Conservation (phyloP, 2,113 vertebrate species). For the Forbesichthys papilliferus region DNA sequence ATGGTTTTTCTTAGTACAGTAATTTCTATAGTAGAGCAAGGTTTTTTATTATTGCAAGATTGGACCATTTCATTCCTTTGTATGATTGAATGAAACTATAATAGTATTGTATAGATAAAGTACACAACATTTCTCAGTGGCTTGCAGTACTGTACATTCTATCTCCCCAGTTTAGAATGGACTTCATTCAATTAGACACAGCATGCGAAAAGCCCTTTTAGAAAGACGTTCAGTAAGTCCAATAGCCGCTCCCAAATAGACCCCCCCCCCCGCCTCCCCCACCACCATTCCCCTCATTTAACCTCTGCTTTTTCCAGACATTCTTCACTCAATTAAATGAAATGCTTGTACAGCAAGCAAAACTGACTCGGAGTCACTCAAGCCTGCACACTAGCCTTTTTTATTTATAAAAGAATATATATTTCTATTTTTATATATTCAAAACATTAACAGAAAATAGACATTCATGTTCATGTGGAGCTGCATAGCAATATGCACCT, state of each 20-base stretch:
- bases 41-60: too few relatives aligned
- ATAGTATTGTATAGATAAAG: neutral
- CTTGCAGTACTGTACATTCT: conserved; percentile 2
- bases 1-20: neutral
- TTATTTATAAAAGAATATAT: too few relatives aligned
- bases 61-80: conserved; percentile 5
- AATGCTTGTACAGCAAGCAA: too few relatives aligned
- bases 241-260: neutral
- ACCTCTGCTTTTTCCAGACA: too few relatives aligned
- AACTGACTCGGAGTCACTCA: too few relatives aligned
- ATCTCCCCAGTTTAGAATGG: neutral
- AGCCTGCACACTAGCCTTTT: too few relatives aligned
- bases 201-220: neutral
- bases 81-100: neutral
- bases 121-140: neutral
- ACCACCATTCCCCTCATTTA: too few relatives aligned
- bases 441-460: too few relatives aligned
- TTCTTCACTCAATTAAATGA: too few relatives aligned
- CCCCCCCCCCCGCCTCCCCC: neutral
- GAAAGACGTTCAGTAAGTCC: neutral
- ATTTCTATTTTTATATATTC: too few relatives aligned
- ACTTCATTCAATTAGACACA: conserved; percentile 3
- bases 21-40: neutral
- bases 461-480: too few relatives aligned
- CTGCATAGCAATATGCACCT: neutral